These are phyloP conservation scores for Cherax quadricarinatus DNA, from an alignment of 1,140 invertebrate species.

Conservation along the genomic window DNA sequence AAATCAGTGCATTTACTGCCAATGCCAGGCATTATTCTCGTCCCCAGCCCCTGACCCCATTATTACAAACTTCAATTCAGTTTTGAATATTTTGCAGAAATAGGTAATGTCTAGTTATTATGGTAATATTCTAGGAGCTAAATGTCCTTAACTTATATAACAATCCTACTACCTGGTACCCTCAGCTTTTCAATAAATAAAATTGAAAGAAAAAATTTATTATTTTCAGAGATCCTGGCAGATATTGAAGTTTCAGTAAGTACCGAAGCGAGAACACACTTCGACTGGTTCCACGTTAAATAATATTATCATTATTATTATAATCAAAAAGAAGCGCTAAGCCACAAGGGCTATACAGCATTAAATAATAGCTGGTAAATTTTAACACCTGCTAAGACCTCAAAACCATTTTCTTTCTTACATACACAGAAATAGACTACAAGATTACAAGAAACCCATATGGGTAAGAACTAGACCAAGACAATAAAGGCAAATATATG, in stretches of 20 bases:
- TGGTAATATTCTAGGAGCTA: neutral
- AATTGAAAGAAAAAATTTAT: neutral
- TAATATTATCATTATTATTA: too few species aligned
- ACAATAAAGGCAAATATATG: slow-evolving; percentile 43
- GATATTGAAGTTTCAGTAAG: neutral
- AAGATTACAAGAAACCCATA: slow-evolving; percentile 8
- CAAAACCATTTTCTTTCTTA: neutral
- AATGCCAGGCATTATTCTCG: neutral
- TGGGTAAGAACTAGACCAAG: slow-evolving; percentile 25
- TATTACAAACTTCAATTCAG: neutral
- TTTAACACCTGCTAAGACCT: neutral
- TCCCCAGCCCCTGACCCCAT: neutral
- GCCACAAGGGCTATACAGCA: too few species aligned
- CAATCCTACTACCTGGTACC: slow-evolving; percentile 17
- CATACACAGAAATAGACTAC: neutral
- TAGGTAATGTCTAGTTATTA: neutral
- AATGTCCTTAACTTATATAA: slow-evolving; percentile 10
- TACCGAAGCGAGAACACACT: neutral
- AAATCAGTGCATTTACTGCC: neutral
- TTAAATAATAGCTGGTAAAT: neutral
- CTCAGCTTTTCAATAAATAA: neutral
- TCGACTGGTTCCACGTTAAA: too few species aligned
- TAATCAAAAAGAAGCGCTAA: too few species aligned
- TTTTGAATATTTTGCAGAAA: slow-evolving; percentile 12
- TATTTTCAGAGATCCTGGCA: neutral